Evolutionary conservation across 2,888 invertebrate species (phyloP).

Genomic region (Eueremaeus valkanovi): DNA sequence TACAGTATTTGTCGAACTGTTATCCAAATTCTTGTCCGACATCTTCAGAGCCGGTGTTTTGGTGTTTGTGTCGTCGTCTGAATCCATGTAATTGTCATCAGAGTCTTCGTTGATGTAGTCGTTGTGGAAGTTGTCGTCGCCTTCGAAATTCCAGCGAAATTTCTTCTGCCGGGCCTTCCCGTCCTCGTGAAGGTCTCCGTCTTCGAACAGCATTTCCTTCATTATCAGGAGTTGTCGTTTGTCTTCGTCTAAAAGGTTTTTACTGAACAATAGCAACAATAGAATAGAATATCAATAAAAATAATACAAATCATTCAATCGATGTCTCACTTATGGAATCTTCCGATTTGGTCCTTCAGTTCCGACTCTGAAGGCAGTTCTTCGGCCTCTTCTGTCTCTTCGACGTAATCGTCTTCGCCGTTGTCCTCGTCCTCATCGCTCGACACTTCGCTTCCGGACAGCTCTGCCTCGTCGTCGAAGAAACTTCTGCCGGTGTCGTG

Average conservation of each 20-base stretch:
- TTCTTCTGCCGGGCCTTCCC: slow-evolving; percentile 70
- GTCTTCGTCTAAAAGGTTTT: slow-evolving; percentile 35
- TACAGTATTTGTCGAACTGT: background rate
- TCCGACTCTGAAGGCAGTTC: slow-evolving; percentile 36
- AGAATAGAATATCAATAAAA: too few species aligned
- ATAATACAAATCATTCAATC: background rate
- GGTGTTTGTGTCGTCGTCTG: slow-evolving; percentile 7
- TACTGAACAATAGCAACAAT: slow-evolving; percentile 21
- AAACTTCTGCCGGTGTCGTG: slow-evolving; percentile 57
- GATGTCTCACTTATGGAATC: slow-evolving; percentile 30
- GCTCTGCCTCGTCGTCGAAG: slow-evolving; percentile 83
- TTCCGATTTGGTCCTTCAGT: slow-evolving; percentile 27
- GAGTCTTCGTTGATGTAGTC: slow-evolving; percentile 35
- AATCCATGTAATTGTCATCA: background rate
- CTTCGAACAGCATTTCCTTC: slow-evolving; percentile 81
- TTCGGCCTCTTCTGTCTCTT: slow-evolving; percentile 50
- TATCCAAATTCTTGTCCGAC: background rate
- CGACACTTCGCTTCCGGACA: slow-evolving; percentile 85
- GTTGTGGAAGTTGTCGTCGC: slow-evolving; percentile 49
- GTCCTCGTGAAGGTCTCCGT: slow-evolving; percentile 75
- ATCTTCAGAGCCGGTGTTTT: slow-evolving; percentile 10
- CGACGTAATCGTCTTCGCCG: slow-evolving; percentile 73
- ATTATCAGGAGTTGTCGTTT: slow-evolving; percentile 61
- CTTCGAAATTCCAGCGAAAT: slow-evolving; percentile 75
- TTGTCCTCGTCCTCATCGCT: slow-evolving; percentile 64